phyloP scores from a whole-genome alignment of 2,888 invertebrate genomes.

The Amorpha juglandis region DNA sequence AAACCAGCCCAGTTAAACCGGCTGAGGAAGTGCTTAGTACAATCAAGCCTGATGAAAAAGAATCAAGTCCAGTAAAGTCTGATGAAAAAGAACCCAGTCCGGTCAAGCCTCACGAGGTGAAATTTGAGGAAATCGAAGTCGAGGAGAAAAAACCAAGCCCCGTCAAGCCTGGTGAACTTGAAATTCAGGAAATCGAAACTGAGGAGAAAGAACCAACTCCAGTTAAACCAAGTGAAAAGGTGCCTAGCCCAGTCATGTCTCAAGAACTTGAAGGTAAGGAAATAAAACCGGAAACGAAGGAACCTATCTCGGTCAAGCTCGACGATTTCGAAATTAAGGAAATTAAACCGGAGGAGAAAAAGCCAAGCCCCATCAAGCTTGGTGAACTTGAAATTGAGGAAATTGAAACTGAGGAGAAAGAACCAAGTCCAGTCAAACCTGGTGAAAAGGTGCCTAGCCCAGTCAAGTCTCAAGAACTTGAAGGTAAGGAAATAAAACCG shows the following conservation, averaged over 20 bases:
- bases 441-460: no score
- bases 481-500: no score
- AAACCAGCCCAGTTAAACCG: neutral
- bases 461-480: no score
- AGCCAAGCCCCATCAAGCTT: neutral
- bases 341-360: neutral
- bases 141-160: constrained; percentile 14
- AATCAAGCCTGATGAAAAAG: constrained; percentile 27
- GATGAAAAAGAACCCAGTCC: constrained; percentile 29
- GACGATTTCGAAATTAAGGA: neutral
- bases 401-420: constrained; percentile 20
- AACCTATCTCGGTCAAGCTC: neutral
- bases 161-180: neutral
- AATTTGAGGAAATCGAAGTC: neutral
- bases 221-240: constrained; percentile 24
- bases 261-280: neutral
- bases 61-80: constrained; percentile 3
- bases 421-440: constrained; percentile 21
- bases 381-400: neutral
- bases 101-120: neutral
- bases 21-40: no score
- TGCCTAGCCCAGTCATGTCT: constrained; percentile 23
- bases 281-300: no score
- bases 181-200: neutral
- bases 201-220: constrained; percentile 27